A percentile compares a stretch with the other conserved stretches of the same genome.
Evolutionary conservation across 2,797 vertebrate species (phyloP).

Genomic region (Caiman crocodilus): DNA sequence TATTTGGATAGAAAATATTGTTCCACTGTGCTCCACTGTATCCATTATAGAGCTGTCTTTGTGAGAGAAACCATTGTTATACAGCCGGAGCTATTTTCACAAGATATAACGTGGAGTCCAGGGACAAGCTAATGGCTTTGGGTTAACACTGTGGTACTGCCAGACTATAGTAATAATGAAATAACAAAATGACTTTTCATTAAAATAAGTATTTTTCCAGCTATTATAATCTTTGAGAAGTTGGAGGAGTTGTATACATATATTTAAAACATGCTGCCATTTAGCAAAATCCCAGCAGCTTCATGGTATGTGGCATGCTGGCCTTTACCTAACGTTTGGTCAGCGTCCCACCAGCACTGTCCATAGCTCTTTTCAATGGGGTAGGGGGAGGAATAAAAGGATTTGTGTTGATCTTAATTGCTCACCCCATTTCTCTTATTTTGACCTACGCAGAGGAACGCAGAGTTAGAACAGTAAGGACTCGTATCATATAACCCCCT

Average conservation of each 20-base stretch:
- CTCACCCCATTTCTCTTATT: background rate
- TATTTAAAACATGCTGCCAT: background rate
- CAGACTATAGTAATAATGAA: background rate
- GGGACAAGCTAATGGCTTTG: background rate
- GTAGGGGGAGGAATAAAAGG: background rate
- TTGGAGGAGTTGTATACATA: background rate
- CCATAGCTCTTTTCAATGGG: background rate
- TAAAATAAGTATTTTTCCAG: background rate
- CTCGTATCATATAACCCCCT: background rate
- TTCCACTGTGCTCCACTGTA: background rate
- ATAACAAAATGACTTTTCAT: background rate
- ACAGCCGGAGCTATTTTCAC: background rate
- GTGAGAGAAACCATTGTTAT: accelerated
- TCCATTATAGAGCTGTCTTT: background rate
- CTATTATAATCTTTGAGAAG: background rate
- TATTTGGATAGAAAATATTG: background rate
- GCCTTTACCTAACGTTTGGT: background rate
- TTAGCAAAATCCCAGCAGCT: too few species aligned
- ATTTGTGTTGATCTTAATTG: background rate
- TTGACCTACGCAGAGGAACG: too few species aligned
- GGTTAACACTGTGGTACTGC: background rate
- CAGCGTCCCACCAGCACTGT: background rate
- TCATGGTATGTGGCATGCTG: too few species aligned
- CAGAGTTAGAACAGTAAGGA: too few species aligned
- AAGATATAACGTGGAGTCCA: background rate